These are phyloP conservation scores for Leucania comma DNA, from an alignment of 2,888 invertebrate genomes.

Conservation along the genomic window DNA sequence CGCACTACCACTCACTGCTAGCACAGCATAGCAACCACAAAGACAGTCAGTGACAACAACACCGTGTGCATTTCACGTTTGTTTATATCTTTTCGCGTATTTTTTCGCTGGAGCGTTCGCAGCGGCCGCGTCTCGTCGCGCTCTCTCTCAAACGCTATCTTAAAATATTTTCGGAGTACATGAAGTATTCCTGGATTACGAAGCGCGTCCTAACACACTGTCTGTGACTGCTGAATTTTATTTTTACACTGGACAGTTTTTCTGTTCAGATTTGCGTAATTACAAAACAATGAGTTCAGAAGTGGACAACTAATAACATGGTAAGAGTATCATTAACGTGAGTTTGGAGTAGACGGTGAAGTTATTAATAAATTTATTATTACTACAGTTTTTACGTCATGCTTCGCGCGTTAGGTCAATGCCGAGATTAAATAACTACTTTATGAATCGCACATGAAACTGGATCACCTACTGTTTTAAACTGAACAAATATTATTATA, in stretches of 20 bases:
- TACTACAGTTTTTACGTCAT: conserved; percentile 39
- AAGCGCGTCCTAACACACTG: conserved; percentile 63
- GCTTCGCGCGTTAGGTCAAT: conserved; percentile 57
- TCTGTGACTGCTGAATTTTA: conserved; percentile 73
- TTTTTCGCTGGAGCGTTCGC: conserved; percentile 46
- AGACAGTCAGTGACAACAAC: conserved; percentile 23
- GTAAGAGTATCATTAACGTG: conserved; percentile 34
- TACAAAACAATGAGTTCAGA: conserved; percentile 54
- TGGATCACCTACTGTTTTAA: conserved; percentile 5
- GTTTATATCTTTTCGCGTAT: conserved; percentile 56
- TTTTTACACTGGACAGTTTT: conserved; percentile 72
- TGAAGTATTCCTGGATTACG: conserved; percentile 69
- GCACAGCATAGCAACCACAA: conserved; percentile 32
- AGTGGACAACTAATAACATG: conserved; percentile 52
- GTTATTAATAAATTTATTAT: conserved; percentile 47
- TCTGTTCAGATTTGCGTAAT: conserved; percentile 70
- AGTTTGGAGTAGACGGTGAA: conserved; percentile 8
- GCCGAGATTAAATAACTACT: conserved; percentile 41
- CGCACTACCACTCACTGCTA: conserved; percentile 7
- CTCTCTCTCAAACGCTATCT: conserved; percentile 64
- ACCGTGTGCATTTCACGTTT: conserved; percentile 29
- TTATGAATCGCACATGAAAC: conserved; percentile 44
- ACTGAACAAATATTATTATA: background rate
- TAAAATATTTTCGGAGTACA: conserved; percentile 71
- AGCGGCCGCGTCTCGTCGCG: conserved; percentile 49